Conservation (phyloP, 2,888 invertebrate genomes). For the Aspidiotus rigidus region DNA sequence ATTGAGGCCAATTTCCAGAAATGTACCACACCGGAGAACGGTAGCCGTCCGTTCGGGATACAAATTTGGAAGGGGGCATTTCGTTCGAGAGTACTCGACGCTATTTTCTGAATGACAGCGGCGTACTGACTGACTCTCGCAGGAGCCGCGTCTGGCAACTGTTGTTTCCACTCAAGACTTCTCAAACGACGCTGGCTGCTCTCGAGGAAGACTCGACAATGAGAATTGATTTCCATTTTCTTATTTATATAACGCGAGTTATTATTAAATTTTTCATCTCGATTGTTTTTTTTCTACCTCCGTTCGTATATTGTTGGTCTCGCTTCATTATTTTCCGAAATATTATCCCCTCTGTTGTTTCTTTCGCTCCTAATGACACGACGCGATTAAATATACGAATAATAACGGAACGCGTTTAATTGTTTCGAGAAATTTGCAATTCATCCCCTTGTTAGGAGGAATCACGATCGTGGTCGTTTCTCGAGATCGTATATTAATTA, state of each 20-base stretch:
- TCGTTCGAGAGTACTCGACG: background rate
- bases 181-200: background rate
- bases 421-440: conserved; percentile 4
- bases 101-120: background rate
- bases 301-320: background rate
- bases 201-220: background rate
- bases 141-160: background rate
- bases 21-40: no score
- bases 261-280: background rate
- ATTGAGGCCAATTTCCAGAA: background rate
- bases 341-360: background rate
- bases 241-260: background rate
- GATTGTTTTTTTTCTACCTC: background rate
- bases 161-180: conserved; percentile 2
- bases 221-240: background rate
- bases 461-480: background rate
- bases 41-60: no score
- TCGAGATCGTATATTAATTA: no score
- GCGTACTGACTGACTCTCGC: background rate
- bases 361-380: background rate
- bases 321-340: conserved; percentile 2
- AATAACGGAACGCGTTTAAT: background rate
- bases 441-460: background rate
- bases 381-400: background rate
- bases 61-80: no score